Evolutionary conservation across 1,140 invertebrate species (phyloP), one percentile per base, ranked within the genome.

Genomic region (Caenorhabditis tropicalis): DNA sequence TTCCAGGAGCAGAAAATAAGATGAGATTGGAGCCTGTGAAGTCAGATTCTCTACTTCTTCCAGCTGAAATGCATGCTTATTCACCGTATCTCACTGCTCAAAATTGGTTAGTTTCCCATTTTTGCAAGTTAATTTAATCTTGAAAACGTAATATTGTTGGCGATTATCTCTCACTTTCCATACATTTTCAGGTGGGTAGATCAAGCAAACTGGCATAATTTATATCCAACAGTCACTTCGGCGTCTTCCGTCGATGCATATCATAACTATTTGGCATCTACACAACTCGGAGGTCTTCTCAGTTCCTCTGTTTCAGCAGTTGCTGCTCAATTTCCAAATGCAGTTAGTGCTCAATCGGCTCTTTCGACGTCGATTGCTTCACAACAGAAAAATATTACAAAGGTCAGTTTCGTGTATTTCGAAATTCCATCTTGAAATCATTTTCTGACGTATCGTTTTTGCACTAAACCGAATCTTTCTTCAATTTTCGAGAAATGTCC

Each of bases 181-280:
- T n/a, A n/a, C n/a, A n/a, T 12, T 31, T 74, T 43, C 36, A 74
- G 65, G 65, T 74, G 65, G 65, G 65, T 65, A 16, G 58, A 74
- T 19, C 65, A 74, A 21, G 7, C 65, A 43, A 46, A 31, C 12
- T 74, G 65, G 65, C 36, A 33, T 0, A 33, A 74, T 12, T 21
- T 74, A 12, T 74, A 74, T 31, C 65, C 65, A 36, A 43, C 36
- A 43, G 65, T 74, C 33, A 46, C 65, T 6, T 33, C 33, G 5
- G 65, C 65, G 12, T 43, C 65, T 12, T 43, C 36, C 12, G 36
- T 74, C 6, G 65, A 74, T 15, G 36, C 36, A 12, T 74, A 74
- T 43, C 65, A 74, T 1, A 74, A 74, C 65, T 74, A 74, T 24
- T 24, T 74, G 65, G 65, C 65, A 9, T 21, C 65, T 12, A 46